phyloP scores from a whole-genome alignment of 2,888 invertebrate genomes.

The Eupithecia inturbata region DNA sequence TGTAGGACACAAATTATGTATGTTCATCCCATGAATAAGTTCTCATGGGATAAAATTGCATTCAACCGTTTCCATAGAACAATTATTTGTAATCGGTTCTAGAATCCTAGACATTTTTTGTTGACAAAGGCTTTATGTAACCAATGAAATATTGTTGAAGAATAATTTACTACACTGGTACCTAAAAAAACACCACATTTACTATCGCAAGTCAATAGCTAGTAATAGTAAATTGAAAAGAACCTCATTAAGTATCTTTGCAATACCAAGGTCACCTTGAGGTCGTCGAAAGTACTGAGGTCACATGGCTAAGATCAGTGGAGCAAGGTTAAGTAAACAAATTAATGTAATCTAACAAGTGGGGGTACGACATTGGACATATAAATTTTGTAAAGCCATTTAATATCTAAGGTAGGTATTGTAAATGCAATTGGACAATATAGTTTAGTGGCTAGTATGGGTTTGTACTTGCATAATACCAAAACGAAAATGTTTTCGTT shows the following conservation, averaged over 20 bases:
- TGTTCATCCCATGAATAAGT: too few relatives aligned
- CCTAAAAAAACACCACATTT: background rate
- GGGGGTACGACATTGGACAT: constrained; percentile 7
- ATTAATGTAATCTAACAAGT: constrained; percentile 34
- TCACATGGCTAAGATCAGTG: constrained; percentile 27
- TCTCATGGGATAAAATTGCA: too few relatives aligned
- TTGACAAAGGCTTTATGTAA: too few relatives aligned
- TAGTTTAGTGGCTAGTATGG: background rate
- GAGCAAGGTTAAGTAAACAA: constrained; percentile 33
- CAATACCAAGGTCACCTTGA: constrained; percentile 24
- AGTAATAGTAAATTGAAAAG: background rate
- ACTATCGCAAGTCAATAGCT: background rate
- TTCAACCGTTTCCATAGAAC: too few relatives aligned
- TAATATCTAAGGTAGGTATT: background rate
- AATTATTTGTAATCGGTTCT: too few relatives aligned
- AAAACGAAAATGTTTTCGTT: background rate
- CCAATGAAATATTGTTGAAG: too few relatives aligned
- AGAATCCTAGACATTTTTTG: too few relatives aligned
- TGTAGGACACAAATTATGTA: too few relatives aligned
- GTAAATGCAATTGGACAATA: background rate
- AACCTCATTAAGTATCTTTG: background rate
- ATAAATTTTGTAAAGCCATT: background rate
- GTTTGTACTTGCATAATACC: background rate
- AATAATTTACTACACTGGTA: too few relatives aligned
- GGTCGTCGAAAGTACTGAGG: constrained; percentile 35